Evolutionary conservation across 1,140 invertebrate genomes (phyloP).

Genomic region (Scaptomyza graminum): DNA sequence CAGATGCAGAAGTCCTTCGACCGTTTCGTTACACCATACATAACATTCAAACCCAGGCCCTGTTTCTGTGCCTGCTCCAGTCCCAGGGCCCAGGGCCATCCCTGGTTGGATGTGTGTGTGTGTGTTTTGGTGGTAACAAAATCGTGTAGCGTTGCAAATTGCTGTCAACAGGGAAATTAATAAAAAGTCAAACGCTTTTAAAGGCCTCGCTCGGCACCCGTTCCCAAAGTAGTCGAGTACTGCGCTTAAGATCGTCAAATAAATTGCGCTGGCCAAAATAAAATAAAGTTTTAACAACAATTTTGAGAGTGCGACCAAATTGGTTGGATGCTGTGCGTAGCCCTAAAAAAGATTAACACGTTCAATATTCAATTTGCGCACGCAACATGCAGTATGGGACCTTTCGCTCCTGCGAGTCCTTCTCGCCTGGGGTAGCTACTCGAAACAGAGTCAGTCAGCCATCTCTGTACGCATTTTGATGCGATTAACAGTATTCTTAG

Average conservation of each 20-base stretch:
- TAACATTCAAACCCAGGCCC: slow-evolving; percentile 34
- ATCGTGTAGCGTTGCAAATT: slow-evolving; percentile 79
- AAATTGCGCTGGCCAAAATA: slow-evolving; percentile 59
- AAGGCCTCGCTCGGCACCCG: slow-evolving; percentile 38
- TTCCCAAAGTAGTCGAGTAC: not conserved
- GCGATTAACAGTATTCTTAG: slow-evolving; percentile 47
- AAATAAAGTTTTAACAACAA: slow-evolving; percentile 45
- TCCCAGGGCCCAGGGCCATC: not conserved
- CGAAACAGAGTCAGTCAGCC: slow-evolving; percentile 1
- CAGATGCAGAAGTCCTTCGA: slow-evolving; percentile 77
- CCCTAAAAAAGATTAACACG: slow-evolving; percentile 74
- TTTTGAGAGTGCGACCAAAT: not conserved
- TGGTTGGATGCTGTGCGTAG: slow-evolving; percentile 18
- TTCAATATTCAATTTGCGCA: slow-evolving; percentile 79
- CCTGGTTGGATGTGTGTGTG: slow-evolving; percentile 15
- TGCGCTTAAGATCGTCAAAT: slow-evolving; percentile 32
- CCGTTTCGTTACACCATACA: slow-evolving; percentile 69
- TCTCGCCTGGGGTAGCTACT: slow-evolving; percentile 19
- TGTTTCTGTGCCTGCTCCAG: not conserved
- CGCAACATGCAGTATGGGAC: slow-evolving; percentile 33
- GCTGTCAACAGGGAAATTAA: slow-evolving; percentile 82
- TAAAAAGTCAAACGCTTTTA: slow-evolving; percentile 79
- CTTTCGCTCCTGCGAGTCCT: not conserved
- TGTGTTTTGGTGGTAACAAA: slow-evolving; percentile 69
- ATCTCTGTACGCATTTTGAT: slow-evolving; percentile 21